phyloP scores from a whole-genome alignment of 1,140 invertebrate species.

The Laodelphax striatellus region DNA sequence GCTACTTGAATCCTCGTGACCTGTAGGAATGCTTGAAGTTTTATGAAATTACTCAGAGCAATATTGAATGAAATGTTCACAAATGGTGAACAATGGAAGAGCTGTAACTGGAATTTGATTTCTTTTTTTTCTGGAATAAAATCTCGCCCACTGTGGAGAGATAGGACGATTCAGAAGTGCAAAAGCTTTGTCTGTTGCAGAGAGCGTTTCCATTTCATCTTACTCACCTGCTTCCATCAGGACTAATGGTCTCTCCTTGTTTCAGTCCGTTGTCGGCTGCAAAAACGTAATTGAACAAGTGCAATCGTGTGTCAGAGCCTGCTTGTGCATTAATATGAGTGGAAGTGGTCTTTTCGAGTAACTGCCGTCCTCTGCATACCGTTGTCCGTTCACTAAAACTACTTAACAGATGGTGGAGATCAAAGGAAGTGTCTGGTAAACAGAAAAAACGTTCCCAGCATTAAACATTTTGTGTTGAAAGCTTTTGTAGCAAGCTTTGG shows the following conservation, averaged over 20 bases:
- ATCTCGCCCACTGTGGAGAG: no score
- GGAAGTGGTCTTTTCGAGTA: constrained; percentile 20
- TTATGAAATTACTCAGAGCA: no score
- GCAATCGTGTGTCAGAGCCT: constrained; percentile 37
- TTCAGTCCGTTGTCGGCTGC: constrained; percentile 51
- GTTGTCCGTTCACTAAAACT: not conserved
- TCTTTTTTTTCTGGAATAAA: not conserved
- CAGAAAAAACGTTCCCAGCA: no score
- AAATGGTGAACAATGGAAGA: not conserved
- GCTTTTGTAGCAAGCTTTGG: no score
- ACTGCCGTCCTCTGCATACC: constrained; percentile 25
- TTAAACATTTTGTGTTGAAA: no score
- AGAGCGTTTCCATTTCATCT: not conserved
- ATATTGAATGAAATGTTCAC: not conserved
- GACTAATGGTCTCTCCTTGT: constrained; percentile 46
- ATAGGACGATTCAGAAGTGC: not conserved
- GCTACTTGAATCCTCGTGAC: no score
- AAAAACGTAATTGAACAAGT: constrained; percentile 48
- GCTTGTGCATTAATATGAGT: constrained; percentile 31
- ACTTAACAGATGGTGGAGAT: no score
- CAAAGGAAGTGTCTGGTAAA: no score
- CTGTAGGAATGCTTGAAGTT: no score
- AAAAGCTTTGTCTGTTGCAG: not conserved
- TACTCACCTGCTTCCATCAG: constrained; percentile 33
- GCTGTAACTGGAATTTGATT: not conserved